Base-by-base conservation (phyloP, 2,113 vertebrate species). In the Tragelaphus scriptus region DNA sequence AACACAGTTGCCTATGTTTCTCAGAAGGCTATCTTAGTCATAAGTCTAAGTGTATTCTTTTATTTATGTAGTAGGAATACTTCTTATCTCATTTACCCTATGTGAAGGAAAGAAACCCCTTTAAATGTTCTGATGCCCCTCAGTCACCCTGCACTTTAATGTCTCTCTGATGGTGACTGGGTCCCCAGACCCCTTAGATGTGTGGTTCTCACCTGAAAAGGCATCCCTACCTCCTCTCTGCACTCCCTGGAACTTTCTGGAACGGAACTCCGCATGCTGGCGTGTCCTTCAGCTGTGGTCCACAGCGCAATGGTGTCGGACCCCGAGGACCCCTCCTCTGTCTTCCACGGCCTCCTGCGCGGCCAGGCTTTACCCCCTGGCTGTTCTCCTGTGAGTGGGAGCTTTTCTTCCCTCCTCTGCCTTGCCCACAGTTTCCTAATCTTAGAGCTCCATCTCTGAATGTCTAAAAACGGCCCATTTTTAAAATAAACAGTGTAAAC, bases 251-350 rank as follows among this genome's bases (percentile, higher is more conserved):
- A 40, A 14, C 59, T 5, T 53, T 65, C 14, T 8, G 71, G 28
- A 32, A 23, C n/a, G 32, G 30, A 36, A 36, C 58, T 28, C 51
- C 1, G 0, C 12, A 2, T 15, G 28, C 47, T 23, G 9, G 12
- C 0, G 0, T 2, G 25, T 56, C 21, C 11, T 81, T 44, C 23
- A 2, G n/a, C 3, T 1, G 28, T 2, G 17, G 49, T 32, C 36
- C 17, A 1, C 8, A 0, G 12, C 0, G 3, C 47, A 4, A 0
- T 2, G 28, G n/a, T 6, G 0, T 3, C 9, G 0, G 1, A 7
- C 19, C 28, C 49, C 10, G 10, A 26, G 51, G 13, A 6, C 28
- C 23, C 12, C 25, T 91, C 44, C 53, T 55, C 40, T 2, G 28
- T 11, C n/a, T 23, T 7, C 49, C 30, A 2, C 0, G 0, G 4